Evolutionary conservation across 2,888 invertebrate genomes (phyloP).

Genomic region (Muschampia plurimacula): DNA sequence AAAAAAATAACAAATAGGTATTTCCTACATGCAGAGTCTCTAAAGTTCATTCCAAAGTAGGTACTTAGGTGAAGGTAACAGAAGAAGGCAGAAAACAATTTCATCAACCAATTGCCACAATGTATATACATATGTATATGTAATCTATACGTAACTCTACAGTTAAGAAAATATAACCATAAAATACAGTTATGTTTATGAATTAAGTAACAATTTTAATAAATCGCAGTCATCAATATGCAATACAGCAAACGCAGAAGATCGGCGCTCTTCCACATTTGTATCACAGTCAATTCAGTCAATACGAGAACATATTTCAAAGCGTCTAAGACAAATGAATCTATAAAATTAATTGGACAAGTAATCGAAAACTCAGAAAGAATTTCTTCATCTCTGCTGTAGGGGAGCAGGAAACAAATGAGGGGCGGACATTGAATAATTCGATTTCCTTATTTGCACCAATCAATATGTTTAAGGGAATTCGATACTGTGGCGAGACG

Average conservation of each 20-base stretch:
- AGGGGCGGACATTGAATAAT: constrained; percentile 86
- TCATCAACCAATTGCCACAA: too few species aligned
- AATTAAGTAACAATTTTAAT: constrained; percentile 27
- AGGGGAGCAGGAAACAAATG: constrained; percentile 83
- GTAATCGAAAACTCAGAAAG: constrained; percentile 86
- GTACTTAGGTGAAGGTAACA: neutral
- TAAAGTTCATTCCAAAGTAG: too few species aligned
- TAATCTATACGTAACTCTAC: neutral
- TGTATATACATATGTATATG: too few species aligned
- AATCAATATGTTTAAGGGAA: constrained; percentile 82
- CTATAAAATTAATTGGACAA: constrained; percentile 86
- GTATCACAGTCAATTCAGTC: constrained; percentile 35
- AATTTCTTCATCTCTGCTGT: constrained; percentile 83
- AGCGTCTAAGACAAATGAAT: constrained; percentile 81
- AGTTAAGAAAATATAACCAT: neutral
- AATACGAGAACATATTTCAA: constrained; percentile 64
- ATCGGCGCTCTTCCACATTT: constrained; percentile 28
- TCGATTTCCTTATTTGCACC: constrained; percentile 85
- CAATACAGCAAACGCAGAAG: constrained; percentile 27
- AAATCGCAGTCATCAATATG: constrained; percentile 34
- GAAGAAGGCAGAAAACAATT: too few species aligned
- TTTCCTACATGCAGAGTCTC: too few species aligned
- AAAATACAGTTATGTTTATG: constrained; percentile 15
- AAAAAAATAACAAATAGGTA: too few species aligned
- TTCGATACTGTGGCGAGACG: constrained; percentile 64